Evolutionary conservation across 1,140 invertebrate species (phyloP).

Genomic region (Fopius arisanus): DNA sequence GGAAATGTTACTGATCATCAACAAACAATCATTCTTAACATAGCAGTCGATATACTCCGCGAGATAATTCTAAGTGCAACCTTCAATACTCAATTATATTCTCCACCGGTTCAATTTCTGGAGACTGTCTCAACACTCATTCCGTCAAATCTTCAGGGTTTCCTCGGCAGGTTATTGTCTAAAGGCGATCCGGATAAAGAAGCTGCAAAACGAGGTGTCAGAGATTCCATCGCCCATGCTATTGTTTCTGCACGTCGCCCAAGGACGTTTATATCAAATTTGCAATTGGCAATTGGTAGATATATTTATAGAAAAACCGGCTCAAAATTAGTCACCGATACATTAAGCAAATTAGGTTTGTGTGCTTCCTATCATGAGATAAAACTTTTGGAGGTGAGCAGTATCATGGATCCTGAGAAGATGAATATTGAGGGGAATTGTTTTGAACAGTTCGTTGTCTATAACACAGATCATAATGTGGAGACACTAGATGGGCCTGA

Average conservation of each 20-base stretch:
- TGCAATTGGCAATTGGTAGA: conserved; percentile 20
- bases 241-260: conserved; percentile 1
- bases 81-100: neutral
- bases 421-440: conserved; percentile 34
- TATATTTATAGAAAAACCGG: conserved; percentile 18
- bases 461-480: conserved; percentile 40
- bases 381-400: neutral
- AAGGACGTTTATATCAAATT: conserved; percentile 18
- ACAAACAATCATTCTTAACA: conserved; percentile 6
- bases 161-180: neutral
- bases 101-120: conserved; percentile 1
- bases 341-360: conserved; percentile 6
- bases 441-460: neutral
- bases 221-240: conserved; percentile 5
- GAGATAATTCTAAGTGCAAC: neutral
- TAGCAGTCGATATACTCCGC: conserved; percentile 13
- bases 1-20: neutral
- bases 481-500: conserved; percentile 31
- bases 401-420: conserved; percentile 43
- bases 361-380: neutral
- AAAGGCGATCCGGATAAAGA: neutral
- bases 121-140: neutral
- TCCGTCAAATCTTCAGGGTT: neutral
- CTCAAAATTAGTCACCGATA: conserved; percentile 16
- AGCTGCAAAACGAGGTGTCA: neutral